These are phyloP conservation scores for Mesorhabditis sp. DNA, from an alignment of 2,888 invertebrate species.

Conservation along the genomic window DNA sequence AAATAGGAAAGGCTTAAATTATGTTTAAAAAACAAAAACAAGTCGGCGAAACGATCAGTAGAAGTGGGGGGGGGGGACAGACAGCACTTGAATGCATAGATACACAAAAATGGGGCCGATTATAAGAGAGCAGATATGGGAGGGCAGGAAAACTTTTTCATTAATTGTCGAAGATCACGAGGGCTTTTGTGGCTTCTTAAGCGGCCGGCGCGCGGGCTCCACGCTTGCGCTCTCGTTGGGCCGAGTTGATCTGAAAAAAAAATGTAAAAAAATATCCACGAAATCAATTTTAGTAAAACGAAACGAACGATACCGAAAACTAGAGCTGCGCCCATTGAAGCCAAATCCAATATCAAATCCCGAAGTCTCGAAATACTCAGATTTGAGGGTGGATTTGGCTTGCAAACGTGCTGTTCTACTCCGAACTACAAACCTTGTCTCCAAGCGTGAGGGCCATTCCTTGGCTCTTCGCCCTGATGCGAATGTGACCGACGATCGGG, in stretches of 20 bases:
- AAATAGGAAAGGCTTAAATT: no score
- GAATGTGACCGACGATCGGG: conserved; percentile 90
- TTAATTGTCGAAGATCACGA: no score
- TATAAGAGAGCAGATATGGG: no score
- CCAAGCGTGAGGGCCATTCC: conserved; percentile 98
- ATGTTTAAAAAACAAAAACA: no score
- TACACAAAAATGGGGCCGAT: no score
- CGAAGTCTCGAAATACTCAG: background rate
- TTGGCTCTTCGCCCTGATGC: conserved; percentile 97
- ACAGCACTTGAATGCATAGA: no score
- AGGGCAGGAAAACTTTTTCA: no score
- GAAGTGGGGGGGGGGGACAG: no score
- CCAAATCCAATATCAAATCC: background rate
- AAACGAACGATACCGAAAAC: background rate
- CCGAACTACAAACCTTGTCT: conserved; percentile 77
- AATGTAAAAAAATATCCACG: no score
- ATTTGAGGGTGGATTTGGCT: background rate
- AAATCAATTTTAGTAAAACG: background rate
- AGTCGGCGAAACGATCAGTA: no score
- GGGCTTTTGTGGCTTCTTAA: background rate
- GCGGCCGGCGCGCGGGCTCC: conserved; percentile 11
- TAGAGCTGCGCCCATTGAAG: no score
- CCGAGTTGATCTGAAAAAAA: conserved; percentile 25
- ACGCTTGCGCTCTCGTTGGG: conserved; percentile 20
- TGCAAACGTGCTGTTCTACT: conserved; percentile 44